Percentiles rank a stretch among this genome's conserved stretches.
phyloP scores from a whole-genome alignment of 2,888 invertebrate species.

The Campopleginae sp. region DNA sequence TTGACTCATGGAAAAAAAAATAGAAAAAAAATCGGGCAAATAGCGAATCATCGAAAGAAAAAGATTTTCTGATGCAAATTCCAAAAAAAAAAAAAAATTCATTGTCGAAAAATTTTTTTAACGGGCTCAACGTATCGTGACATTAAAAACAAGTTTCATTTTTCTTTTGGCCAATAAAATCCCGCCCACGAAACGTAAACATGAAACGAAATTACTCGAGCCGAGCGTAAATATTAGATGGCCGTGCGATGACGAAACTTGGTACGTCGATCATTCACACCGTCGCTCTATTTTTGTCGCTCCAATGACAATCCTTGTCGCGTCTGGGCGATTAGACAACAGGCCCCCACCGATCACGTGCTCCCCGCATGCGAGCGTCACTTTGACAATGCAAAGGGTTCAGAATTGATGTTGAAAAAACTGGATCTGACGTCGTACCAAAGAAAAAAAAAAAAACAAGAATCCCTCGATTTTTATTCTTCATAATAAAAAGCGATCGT shows the following conservation, averaged over 20 bases:
- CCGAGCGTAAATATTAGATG: background rate
- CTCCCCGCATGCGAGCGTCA: background rate
- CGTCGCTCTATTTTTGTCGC: background rate
- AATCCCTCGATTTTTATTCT: background rate
- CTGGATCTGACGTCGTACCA: background rate
- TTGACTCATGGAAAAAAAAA: too few species aligned
- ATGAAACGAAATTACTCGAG: background rate
- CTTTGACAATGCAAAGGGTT: background rate
- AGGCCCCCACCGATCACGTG: slow-evolving; percentile 18
- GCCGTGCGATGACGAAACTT: slow-evolving; percentile 25
- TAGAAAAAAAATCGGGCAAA: too few species aligned
- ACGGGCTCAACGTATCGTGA: background rate
- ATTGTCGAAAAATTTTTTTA: background rate
- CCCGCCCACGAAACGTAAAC: background rate
- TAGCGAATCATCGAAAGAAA: too few species aligned
- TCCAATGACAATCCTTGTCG: background rate
- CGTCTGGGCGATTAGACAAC: background rate
- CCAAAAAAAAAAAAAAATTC: too few species aligned
- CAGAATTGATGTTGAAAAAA: background rate
- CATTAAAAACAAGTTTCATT: background rate
- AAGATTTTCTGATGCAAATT: too few species aligned
- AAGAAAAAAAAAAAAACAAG: background rate
- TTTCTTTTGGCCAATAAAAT: background rate
- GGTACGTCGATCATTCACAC: slow-evolving; percentile 16
- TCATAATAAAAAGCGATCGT: background rate